Percentiles rank a stretch among this genome's conserved stretches.
These are phyloP conservation scores for Archaeoteleia sp. DNA, from an alignment of 2,888 invertebrate species.

Conservation along the genomic window DNA sequence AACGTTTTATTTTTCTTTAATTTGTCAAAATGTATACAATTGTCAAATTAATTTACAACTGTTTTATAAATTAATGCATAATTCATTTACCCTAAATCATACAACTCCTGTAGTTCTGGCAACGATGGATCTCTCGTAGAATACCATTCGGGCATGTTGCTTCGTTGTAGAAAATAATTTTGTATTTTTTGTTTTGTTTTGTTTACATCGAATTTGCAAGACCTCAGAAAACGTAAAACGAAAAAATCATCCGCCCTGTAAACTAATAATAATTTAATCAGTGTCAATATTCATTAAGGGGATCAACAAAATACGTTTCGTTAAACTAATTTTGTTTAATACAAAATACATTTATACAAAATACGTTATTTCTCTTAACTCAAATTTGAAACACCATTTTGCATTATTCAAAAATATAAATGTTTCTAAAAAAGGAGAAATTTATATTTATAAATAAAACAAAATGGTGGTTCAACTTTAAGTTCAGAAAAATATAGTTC, in stretches of 20 bases:
- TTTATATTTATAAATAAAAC: not conserved
- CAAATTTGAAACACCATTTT: not conserved
- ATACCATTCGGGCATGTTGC: slow-evolving; percentile 79
- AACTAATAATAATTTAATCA: slow-evolving; percentile 5
- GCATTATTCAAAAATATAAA: not conserved
- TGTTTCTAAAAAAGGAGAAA: not conserved
- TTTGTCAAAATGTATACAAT: too few species aligned
- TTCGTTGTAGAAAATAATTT: slow-evolving; percentile 78
- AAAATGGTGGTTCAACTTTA: not conserved
- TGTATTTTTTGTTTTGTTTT: slow-evolving; percentile 78
- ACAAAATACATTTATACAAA: not conserved
- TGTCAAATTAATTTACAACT: too few species aligned
- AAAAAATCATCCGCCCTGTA: slow-evolving; percentile 74
- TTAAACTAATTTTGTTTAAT: too few species aligned
- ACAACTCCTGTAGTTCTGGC: slow-evolving; percentile 78
- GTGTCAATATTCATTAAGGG: not conserved
- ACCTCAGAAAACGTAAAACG: slow-evolving; percentile 78
- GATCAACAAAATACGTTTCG: not conserved
- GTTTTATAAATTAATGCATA: slow-evolving; percentile 11
- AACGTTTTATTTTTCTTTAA: too few species aligned
- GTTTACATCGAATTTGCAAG: slow-evolving; percentile 79
- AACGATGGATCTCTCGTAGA: slow-evolving; percentile 77
- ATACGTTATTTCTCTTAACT: not conserved
- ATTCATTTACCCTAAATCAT: slow-evolving; percentile 76
- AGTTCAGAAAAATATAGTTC: too few species aligned